Conservation (phyloP, 92 coral and sea anemone species). For the Anthopleura xanthogrammica region DNA sequence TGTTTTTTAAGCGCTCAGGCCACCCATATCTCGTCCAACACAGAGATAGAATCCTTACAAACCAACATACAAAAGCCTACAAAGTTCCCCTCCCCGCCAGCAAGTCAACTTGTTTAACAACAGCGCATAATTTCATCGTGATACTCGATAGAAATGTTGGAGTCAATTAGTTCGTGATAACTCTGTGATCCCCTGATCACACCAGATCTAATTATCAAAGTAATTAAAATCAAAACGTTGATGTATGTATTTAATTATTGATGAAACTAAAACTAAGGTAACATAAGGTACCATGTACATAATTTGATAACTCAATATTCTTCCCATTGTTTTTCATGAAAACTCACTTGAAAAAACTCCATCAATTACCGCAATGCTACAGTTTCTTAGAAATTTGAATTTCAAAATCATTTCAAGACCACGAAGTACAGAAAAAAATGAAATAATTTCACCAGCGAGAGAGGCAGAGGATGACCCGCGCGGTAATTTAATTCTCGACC, state of each 20-base stretch:
- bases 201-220: constrained; percentile 28
- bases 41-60: not conserved
- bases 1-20: constrained; percentile 4
- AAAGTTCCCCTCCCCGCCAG: not conserved
- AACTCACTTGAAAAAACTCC: not conserved
- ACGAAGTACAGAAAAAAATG: not conserved
- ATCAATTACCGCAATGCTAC: no score
- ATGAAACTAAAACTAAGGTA: constrained; percentile 6
- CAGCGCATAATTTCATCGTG: not conserved
- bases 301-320: not conserved
- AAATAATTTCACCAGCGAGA: no score
- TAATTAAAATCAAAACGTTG: constrained; percentile 30
- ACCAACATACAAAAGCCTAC: not conserved
- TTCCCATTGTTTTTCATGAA: not conserved
- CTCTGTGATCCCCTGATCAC: constrained; percentile 1
- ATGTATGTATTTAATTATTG: constrained; percentile 9
- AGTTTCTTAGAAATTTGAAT: no score
- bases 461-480: not conserved
- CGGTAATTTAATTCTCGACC: not conserved
- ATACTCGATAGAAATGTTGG: constrained; percentile 6
- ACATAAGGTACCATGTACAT: not conserved
- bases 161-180: constrained; percentile 21
- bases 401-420: not conserved
- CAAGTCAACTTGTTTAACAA: not conserved
- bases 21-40: not conserved